Percentiles rank a stretch among this genome's conserved stretches.
These are phyloP conservation scores for Vannuccia rotundouncinata DNA, from an alignment of 2,888 invertebrate genomes.

Conservation along the genomic window DNA sequence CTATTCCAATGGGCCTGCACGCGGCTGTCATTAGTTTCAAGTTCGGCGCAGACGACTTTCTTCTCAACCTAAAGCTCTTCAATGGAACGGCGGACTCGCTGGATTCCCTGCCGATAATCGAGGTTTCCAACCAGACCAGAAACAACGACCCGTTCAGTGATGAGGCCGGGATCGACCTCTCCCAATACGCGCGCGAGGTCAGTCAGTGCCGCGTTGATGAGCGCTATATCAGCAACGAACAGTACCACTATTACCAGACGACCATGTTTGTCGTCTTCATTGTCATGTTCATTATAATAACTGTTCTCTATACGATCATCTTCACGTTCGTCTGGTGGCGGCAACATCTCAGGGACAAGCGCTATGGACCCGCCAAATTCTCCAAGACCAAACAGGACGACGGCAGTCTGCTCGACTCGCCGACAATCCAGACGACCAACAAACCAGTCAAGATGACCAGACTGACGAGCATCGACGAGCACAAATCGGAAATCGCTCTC, in stretches of 20 bases:
- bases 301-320: constrained; percentile 44
- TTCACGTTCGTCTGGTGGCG: constrained; percentile 43
- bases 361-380: not conserved
- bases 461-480: too few species aligned
- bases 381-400: not conserved
- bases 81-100: not conserved
- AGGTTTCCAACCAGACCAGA: not conserved
- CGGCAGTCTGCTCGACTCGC: not conserved
- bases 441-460: too few species aligned
- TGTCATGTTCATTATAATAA: constrained; percentile 43
- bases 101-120: constrained; percentile 31
- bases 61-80: not conserved
- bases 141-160: not conserved
- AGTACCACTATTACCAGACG: constrained; percentile 44
- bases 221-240: constrained; percentile 41
- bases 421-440: not conserved
- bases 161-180: not conserved
- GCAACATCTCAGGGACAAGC: constrained; percentile 28
- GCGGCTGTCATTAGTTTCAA: constrained; percentile 41
- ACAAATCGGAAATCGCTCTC: too few species aligned
- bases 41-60: not conserved
- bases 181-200: constrained; percentile 13
- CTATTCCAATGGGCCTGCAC: constrained; percentile 44
- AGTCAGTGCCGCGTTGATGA: constrained; percentile 43
- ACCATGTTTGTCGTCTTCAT: constrained; percentile 42